Evolutionary conservation across 2,113 vertebrate genomes (phyloP).

Genomic region (Syrmaticus mikado): DNA sequence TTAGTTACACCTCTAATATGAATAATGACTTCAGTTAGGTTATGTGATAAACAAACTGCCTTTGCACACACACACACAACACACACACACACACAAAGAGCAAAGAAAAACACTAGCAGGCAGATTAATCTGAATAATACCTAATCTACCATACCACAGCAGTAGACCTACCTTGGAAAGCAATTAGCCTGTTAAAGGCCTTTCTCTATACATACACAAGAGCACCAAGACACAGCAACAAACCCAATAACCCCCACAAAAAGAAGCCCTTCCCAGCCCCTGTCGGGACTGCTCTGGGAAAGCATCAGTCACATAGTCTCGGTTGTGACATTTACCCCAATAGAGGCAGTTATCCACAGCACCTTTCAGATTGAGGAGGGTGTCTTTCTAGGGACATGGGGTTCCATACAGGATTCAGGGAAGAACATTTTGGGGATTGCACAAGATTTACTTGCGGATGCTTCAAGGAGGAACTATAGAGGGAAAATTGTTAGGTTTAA

Average conservation of each 20-base stretch:
- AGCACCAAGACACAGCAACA: not conserved
- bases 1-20: not conserved
- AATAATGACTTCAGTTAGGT: not conserved
- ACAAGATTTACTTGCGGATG: not conserved
- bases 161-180: fast-evolving
- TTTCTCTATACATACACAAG: not conserved
- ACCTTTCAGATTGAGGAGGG: not conserved
- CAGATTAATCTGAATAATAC: not conserved
- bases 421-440: not conserved
- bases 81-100: not conserved
- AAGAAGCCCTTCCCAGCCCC: not conserved
- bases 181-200: not conserved
- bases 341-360: not conserved
- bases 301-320: not conserved
- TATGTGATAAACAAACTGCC: not conserved
- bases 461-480: not conserved
- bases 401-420: not conserved
- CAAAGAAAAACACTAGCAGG: not conserved
- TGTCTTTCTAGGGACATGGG: not conserved
- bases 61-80: not conserved
- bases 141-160: not conserved
- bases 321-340: not conserved
- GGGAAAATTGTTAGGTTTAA: not conserved
- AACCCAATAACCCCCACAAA: not conserved
- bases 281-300: fast-evolving